Evolutionary conservation across 2,797 vertebrate genomes (phyloP), one percentile per base, ranked within the genome.

Genomic region (Telmatherina bonti): DNA sequence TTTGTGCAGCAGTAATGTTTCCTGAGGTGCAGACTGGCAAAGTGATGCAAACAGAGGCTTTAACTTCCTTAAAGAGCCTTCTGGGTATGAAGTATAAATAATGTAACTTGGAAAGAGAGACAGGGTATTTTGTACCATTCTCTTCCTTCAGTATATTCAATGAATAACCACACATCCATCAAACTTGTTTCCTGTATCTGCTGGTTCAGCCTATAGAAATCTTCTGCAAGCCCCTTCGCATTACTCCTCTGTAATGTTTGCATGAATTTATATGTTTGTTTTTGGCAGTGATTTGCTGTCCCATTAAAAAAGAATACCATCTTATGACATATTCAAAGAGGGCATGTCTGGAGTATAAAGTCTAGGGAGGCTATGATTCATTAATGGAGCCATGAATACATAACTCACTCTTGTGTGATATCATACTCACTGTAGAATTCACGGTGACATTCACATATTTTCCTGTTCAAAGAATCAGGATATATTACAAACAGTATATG

Each of bases 371-470:
- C 86, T 86, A 93, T 93, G 83, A 92, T 92, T 93, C 91, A 93
- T 93, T 93, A 89, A 93, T 93, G 91, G 74, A 82, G 81, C 85
- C 76, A 91, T 93, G 87, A 93, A 92, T 92, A 91, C 76, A 70
- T 91, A 89, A 92, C 68, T 80, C 73, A 60, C 80, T 84, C 85
- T 89, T 84, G 79, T 90, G 89, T 64, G 87, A 90, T 90, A 92
- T 88, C 85, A 82, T 82, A 55, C 81, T 84, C 86, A 35, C 87
- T 75, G 77, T 72, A 81, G 87, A 78, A 85, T 84, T 86, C 81
- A 78, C 62, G 29, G 74, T 75, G 82, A 83, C 83, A 81, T 81
- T 87, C 81, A 56, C 77, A 64, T 88, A 79, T 84, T 89, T 79
- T 43, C 64, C 67, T 80, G 38, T 78, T 85, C 64, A 41, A 72